Base-by-base conservation (phyloP, 1,140 invertebrate species). In the Drosophila chauvacae region DNA sequence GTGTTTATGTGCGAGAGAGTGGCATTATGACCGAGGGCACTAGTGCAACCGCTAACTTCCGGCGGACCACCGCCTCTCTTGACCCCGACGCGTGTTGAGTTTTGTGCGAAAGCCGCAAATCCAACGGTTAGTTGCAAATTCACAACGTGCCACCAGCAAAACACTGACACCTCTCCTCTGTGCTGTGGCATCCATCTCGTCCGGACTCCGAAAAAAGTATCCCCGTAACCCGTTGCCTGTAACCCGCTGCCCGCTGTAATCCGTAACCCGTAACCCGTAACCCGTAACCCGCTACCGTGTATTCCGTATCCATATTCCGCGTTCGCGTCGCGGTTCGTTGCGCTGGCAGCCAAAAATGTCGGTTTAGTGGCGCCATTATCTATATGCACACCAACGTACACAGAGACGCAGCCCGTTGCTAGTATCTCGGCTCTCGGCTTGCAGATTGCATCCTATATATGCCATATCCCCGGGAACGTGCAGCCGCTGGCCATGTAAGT, bases 361-460 rank as follows among this genome's bases (percentile, higher is more conserved):
- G 81, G 77, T 81, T 84, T 87, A 88, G 84, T 84, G 80, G 65
- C 53, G 26, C 56, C 63, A 78, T 90, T 84, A 90, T 90, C 85
- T 79, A 53, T 77, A 65, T 62, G 33, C 58, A 64, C 47, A 37
- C 35, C 35, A 13, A 5, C 11, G 59, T 59, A 45, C 39, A 16
- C 20, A 16, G n/a, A 11, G 18, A 7, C 13, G 20, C 33, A 37
- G 13, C 26, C 5, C 26, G 51, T n/a, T 9, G 16, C 28, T 47
- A 14, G 26, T 18, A 33, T 37, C 56, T 28, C 55, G 37, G 33
- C 13, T 7, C 55, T 60, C 37, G 35, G 45, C 47, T 48, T 23
- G 66, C 45, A 68, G 62, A 65, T 53, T 51, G 65, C 47, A 53
- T 68, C 62, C 48, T n/a, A 4, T 42, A 16, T 59, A 60, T 41